These are phyloP conservation scores for Artemia sp. DNA, from an alignment of 2,888 invertebrate genomes.

Conservation along the genomic window DNA sequence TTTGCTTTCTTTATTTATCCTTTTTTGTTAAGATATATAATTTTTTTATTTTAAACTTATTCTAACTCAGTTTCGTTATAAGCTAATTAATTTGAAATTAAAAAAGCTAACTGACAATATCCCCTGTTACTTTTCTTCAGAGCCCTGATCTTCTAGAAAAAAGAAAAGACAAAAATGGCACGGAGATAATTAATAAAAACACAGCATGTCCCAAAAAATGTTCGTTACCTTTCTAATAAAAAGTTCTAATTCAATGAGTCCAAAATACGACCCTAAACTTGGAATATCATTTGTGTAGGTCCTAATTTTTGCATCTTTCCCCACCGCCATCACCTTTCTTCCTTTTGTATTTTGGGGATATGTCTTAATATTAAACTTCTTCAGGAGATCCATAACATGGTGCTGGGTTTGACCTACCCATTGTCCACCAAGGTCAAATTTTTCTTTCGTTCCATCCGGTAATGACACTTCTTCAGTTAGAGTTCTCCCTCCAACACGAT, in stretches of 20 bases:
- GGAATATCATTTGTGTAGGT: conserved; percentile 25
- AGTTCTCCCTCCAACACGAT: conserved; percentile 35
- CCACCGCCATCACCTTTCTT: conserved; percentile 28
- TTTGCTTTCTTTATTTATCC: too few species aligned
- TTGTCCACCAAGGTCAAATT: conserved; percentile 32
- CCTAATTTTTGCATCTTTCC: conserved; percentile 23
- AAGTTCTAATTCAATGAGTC: conserved; percentile 24
- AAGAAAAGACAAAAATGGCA: too few species aligned
- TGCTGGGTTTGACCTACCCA: conserved; percentile 34
- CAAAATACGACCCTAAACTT: conserved; percentile 23
- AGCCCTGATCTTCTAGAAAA: too few species aligned
- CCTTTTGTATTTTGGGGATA: conserved; percentile 27
- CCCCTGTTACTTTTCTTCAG: too few species aligned
- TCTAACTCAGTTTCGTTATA: too few species aligned
- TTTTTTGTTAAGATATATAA: too few species aligned
- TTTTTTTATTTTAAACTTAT: too few species aligned
- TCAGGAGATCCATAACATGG: conserved; percentile 30
- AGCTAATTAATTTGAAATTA: too few species aligned
- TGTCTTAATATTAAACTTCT: conserved; percentile 31
- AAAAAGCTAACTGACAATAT: too few species aligned
- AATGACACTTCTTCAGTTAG: conserved; percentile 27
- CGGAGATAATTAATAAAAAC: neutral
- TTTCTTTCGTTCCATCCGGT: conserved; percentile 28
- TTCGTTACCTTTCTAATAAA: conserved; percentile 27
- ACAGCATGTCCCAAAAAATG: neutral